Evolutionary conservation across 2,113 vertebrate genomes (phyloP), one percentile per base, ranked within the genome.

Genomic region (Xenopus borealis): DNA sequence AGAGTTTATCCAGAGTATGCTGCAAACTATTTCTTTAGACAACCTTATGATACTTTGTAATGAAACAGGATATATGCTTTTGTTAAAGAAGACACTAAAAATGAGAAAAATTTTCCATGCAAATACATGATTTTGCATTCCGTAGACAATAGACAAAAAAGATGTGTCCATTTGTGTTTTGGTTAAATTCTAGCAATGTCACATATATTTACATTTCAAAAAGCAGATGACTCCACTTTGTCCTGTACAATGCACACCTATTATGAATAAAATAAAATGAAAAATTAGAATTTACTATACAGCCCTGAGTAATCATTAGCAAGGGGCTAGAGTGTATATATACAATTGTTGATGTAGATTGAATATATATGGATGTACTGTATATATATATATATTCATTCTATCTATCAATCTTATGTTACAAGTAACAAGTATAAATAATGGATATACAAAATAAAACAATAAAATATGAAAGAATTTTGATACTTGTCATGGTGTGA

Each of bases 271-370:
- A 65, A n/a, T 11, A 18, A 66, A 76, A 67, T 63, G 80, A 71
- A 62, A 78, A 85, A 76, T 78, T 84, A 86, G 85, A 86, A 78
- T 88, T 86, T 89, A 86, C 89, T 91, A 88, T 92, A 91, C 90
- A 93, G 84, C 91, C 91, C 91, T 93, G 91, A 93, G 91, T 92
- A 90, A 82, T 88, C 87, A 88, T 86, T 88, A 85, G 83, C 77
- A 86, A 83, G 80, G 88, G 85, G 78, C 71, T 80, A 81, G 87
- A 63, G 23, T 27, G 3, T 27, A 79, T 86, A 82, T 53, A 1
- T 71, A 84, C 53, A 62, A 78, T 12, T 23, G 20, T 20, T 20
- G 9, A 61, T 23, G 55, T 19, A 58, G 10, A 27, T 53, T 27
- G 62, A 50, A 75, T 68, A 62, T 74, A 66, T 55, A 69, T 69